Base-by-base conservation (phyloP, 2,888 invertebrate genomes). In the Folsomia manolachei region DNA sequence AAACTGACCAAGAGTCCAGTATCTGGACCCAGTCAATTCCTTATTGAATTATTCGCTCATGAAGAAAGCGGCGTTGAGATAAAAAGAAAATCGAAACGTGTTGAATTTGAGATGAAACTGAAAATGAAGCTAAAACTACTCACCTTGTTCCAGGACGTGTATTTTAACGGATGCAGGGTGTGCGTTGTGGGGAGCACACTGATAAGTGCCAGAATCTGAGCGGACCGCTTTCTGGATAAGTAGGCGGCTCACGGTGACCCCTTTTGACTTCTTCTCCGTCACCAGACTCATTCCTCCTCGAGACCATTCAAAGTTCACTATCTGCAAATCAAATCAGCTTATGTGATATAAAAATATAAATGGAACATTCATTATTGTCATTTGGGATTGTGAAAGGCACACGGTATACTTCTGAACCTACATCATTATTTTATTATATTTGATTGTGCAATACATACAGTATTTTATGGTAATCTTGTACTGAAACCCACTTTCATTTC, bases 251-350 rank as follows among this genome's bases (percentile, higher is more conserved):
- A 79, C 79, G 1, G 80, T 80, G 1, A 80, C 80, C 25, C 80
- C 79, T 62, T 78, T 78, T 11, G 77, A 79, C 71, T 79, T 79
- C 75, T 79, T 79, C 74, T 80, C 80, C 2, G 79, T 80, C 19
- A 79, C 77, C 63, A 80, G 71, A 72, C 77, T 80, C 78, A 80
- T 79, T 24, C 80, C 80, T 23, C 79, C 80, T 52, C 80, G 74
- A n/a, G 78, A 75, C 80, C 79, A 79, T 71, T 80, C 80, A 63
- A 79, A 80, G 69, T 80, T 80, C 52, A 79, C 78, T 70, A 77
- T 76, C 80, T 80, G 77, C 19, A 68, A 72, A 68, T 66, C 53
- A n/a, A 4, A 39, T 39, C 14, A 39, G 14, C 14, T n/a, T n/a
- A n/a, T n/a, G n/a, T n/a, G n/a, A n/a, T n/a, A n/a, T n/a, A n/a